A percentile compares a stretch with the other conserved stretches of the same genome.
These are phyloP conservation scores for Amiota communis DNA, from an alignment of 2,888 invertebrate species.

Conservation along the genomic window DNA sequence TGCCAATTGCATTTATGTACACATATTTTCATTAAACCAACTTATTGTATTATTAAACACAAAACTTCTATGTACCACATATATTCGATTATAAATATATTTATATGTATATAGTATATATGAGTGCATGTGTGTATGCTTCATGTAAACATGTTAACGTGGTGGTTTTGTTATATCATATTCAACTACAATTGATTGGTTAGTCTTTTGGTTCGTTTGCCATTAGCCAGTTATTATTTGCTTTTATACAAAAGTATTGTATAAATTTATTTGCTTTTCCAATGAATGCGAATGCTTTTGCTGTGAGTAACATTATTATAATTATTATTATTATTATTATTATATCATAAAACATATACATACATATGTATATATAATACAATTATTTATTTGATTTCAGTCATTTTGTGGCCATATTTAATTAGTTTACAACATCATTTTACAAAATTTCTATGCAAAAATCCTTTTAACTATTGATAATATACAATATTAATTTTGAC, in stretches of 20 bases:
- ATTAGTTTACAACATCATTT: constrained; percentile 49
- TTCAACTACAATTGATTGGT: constrained; percentile 38
- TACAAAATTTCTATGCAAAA: not conserved
- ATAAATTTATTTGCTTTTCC: constrained; percentile 31
- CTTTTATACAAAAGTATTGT: constrained; percentile 30
- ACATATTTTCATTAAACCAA: constrained; percentile 4
- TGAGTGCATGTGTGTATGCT: not conserved
- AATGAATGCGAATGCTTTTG: constrained; percentile 2
- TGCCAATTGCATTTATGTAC: constrained; percentile 34
- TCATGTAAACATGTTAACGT: constrained; percentile 24
- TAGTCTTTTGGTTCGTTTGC: constrained; percentile 26
- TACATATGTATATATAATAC: constrained; percentile 53
- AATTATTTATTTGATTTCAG: constrained; percentile 43
- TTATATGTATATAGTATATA: not conserved
- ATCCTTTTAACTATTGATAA: not conserved
- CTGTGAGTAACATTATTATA: constrained; percentile 1
- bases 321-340: constrained; percentile 14
- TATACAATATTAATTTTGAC: too few relatives aligned
- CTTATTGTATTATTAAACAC: constrained; percentile 19
- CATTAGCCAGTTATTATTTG: constrained; percentile 27
- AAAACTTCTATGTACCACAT: not conserved
- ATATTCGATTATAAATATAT: constrained; percentile 15
- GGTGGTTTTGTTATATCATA: constrained; percentile 33
- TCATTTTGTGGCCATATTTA: constrained; percentile 58
- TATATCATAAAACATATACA: constrained; percentile 40